A percentile compares a stretch with the other conserved stretches of the same genome.
These are phyloP conservation scores for Phocoena phocoena DNA, from an alignment of 2,113 vertebrate species.

Conservation along the genomic window DNA sequence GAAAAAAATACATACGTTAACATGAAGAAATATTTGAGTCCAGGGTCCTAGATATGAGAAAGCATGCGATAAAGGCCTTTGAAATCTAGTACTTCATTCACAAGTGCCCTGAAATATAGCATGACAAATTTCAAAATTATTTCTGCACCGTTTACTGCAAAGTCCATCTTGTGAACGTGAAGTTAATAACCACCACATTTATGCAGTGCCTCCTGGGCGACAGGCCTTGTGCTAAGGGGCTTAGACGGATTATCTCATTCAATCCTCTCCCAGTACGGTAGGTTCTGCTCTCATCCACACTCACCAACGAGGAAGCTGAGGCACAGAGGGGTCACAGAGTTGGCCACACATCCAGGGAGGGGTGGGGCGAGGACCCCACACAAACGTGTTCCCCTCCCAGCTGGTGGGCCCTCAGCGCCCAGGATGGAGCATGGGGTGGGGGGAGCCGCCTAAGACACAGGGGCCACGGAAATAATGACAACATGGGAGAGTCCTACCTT, in stretches of 20 bases:
- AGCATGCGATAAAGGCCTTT: background rate
- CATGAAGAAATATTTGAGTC: background rate
- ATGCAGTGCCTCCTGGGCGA: background rate
- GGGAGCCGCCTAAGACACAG: background rate
- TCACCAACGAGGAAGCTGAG: background rate
- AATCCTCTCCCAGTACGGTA: background rate
- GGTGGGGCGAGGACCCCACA: background rate
- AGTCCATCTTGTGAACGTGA: background rate
- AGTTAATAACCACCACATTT: background rate
- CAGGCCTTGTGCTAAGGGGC: background rate
- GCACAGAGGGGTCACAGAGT: background rate
- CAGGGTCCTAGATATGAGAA: background rate
- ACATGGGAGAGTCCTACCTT: accelerated
- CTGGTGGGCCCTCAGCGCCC: background rate
- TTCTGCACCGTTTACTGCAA: background rate
- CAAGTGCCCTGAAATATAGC: background rate
- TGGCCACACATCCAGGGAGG: background rate
- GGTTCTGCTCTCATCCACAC: background rate
- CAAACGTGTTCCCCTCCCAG: background rate
- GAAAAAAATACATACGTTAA: background rate
- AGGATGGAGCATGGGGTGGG: accelerated
- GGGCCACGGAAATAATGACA: background rate
- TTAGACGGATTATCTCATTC: background rate
- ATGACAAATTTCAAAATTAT: background rate
- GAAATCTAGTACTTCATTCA: background rate